Conservation (phyloP, 1,140 invertebrate genomes). For the Drosophila orosa region DNA sequence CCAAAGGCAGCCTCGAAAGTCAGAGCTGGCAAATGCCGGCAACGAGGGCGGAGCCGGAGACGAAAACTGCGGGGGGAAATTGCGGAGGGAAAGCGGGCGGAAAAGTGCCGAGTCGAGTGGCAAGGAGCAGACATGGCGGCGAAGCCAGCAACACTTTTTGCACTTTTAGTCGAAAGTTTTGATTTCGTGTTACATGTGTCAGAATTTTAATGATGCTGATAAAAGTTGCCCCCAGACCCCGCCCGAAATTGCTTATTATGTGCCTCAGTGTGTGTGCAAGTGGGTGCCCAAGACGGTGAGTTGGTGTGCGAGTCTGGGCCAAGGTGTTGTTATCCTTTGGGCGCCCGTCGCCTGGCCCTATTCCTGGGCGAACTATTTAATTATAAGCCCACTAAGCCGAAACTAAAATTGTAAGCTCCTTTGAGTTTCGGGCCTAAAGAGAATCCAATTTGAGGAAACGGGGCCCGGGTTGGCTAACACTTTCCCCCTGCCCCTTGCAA, state of each 20-base stretch:
- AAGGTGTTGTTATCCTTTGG: conserved; percentile 73
- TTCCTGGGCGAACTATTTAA: conserved; percentile 62
- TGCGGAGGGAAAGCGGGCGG: background rate
- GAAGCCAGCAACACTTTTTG: conserved; percentile 68
- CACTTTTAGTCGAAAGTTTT: conserved; percentile 82
- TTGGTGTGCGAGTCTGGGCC: conserved; percentile 17
- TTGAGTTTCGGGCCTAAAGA: conserved; percentile 33
- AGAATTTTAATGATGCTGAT: conserved; percentile 83
- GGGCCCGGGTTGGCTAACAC: background rate
- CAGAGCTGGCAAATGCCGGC: conserved; percentile 15
- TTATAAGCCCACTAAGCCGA: conserved; percentile 51
- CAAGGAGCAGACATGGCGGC: conserved; percentile 32
- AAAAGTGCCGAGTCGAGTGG: conserved; percentile 50
- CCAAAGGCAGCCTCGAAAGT: conserved; percentile 65
- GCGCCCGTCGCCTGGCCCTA: conserved; percentile 39
- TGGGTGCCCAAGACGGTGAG: conserved; percentile 18
- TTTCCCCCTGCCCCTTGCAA: background rate
- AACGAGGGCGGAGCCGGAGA: background rate
- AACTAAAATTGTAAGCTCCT: conserved; percentile 49
- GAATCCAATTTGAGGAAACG: conserved; percentile 36
- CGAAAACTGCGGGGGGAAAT: background rate
- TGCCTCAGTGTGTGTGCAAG: conserved; percentile 48
- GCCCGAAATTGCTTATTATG: conserved; percentile 75
- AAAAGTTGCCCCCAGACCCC: conserved; percentile 60
- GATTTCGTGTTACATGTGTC: conserved; percentile 83